Base-by-base conservation (phyloP, 2,113 vertebrate species). In the Pogona vitticeps region DNA sequence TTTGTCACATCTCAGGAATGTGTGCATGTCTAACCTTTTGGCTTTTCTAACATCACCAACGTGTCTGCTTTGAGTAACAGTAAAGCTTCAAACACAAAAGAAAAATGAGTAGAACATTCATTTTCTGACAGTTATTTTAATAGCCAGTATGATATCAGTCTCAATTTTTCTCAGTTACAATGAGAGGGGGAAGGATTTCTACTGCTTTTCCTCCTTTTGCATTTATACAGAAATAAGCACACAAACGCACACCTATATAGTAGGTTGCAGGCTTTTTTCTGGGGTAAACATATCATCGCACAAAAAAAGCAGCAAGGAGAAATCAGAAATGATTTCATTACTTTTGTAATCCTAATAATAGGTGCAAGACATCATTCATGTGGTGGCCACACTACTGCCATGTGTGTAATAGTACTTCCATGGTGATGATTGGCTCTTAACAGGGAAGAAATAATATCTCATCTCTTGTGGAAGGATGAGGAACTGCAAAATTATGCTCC, bases 1-100 rank as follows among this genome's bases (percentile, higher is more conserved):
- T 80, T 31, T 75, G 7, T 3, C 88, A 71, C 46, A n/a, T 80
- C 61, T 81, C 73, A 83, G 81, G 65, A 84, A 92, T 81, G 67
- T 33, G 33, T 42, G 6, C 79, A 76, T 86, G 2, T 77, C 88
- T 86, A 92, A 91, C 21, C 80, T 93, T 91, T 87, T 63, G 82
- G 67, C 78, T 85, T 91, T 38, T 76, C 58, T 67, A 82, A 87
- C 75, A 40, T 82, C 59, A 56, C 77, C 81, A 81, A 58, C 40
- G 26, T 26, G 36, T 2, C 87, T 86, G 70, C 59, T 10, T 18
- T 31, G 83, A 90, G 91, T 80, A 42, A 6, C 7, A 85, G 7
- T 1, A 1, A 90, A 78, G 89, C 84, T 33, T 85, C 21, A 15
- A 10, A 18, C 76, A 33, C 87, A 78, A 87, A 68, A 40, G 86